phyloP scores from a whole-genome alignment of 1,140 invertebrate genomes.

The Matsumurasca onukii region DNA sequence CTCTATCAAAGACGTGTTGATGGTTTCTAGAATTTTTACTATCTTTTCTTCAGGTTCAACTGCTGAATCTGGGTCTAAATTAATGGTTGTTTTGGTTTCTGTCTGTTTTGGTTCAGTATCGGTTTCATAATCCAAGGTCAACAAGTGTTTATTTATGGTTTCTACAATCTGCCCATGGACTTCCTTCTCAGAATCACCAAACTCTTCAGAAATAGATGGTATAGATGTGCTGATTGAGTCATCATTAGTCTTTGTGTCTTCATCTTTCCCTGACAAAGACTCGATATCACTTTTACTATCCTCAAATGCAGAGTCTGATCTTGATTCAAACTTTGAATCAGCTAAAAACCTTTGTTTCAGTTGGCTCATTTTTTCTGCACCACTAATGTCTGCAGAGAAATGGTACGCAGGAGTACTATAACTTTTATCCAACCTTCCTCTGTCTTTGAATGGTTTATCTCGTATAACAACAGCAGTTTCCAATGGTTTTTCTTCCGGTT shows the following conservation, averaged over 20 bases:
- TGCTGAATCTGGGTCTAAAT: constrained; percentile 41
- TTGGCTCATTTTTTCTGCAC: constrained; percentile 13
- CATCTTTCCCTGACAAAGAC: constrained; percentile 34
- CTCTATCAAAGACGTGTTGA: constrained; percentile 39
- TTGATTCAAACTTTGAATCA: constrained; percentile 20
- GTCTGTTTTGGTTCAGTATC: constrained; percentile 38
- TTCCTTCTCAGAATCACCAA: constrained; percentile 32
- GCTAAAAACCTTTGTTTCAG: constrained; percentile 39
- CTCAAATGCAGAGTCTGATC: constrained; percentile 22
- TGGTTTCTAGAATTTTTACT: constrained; percentile 38
- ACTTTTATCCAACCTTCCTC: constrained; percentile 69
- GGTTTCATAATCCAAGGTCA: constrained; percentile 43
- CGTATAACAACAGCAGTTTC: not conserved
- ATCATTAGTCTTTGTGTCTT: constrained; percentile 42
- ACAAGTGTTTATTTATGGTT: constrained; percentile 47
- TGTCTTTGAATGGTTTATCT: constrained; percentile 42
- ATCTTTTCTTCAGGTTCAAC: constrained; percentile 33
- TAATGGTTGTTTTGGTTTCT: constrained; percentile 26
- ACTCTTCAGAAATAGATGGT: constrained; percentile 3
- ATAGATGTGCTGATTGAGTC: constrained; percentile 12
- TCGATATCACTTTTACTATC: constrained; percentile 22
- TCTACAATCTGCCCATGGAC: constrained; percentile 45
- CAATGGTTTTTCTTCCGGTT: not conserved
- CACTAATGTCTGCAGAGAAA: constrained; percentile 43
- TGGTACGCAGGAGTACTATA: constrained; percentile 76